Conservation (phyloP, 2,888 invertebrate genomes). For the Geophilus truncorum region DNA sequence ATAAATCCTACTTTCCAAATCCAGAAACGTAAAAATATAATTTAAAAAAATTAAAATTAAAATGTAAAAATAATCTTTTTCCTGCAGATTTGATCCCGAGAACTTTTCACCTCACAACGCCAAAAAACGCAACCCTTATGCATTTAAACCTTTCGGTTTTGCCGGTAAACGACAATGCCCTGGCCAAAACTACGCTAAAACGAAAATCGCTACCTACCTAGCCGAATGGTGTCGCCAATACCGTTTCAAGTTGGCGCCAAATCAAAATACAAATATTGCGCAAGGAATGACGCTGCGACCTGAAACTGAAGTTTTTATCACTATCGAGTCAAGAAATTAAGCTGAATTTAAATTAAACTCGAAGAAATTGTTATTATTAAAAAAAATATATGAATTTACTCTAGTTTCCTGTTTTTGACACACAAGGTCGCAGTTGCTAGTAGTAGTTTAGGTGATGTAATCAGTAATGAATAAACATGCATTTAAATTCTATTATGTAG, state of each 20-base stretch:
- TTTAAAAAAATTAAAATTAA: not conserved
- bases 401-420: no score
- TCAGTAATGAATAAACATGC: no score
- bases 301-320: not conserved
- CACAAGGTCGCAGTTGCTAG: no score
- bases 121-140: not conserved
- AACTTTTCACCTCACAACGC: not conserved
- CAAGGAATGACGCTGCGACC: not conserved
- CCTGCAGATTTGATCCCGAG: constrained; percentile 2
- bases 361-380: not conserved
- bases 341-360: not conserved
- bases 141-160: constrained; percentile 18
- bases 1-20: not conserved
- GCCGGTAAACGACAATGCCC: constrained; percentile 14
- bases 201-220: not conserved
- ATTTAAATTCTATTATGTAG: no score
- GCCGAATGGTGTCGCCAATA: not conserved
- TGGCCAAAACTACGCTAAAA: not conserved
- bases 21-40: not conserved
- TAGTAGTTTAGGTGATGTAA: no score
- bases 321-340: not conserved
- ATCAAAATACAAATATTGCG: not conserved
- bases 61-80: not conserved
- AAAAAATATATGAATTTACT: no score
- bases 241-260: not conserved